phyloP scores from a whole-genome alignment of 2,797 vertebrate species.

The Allobates femoralis region DNA sequence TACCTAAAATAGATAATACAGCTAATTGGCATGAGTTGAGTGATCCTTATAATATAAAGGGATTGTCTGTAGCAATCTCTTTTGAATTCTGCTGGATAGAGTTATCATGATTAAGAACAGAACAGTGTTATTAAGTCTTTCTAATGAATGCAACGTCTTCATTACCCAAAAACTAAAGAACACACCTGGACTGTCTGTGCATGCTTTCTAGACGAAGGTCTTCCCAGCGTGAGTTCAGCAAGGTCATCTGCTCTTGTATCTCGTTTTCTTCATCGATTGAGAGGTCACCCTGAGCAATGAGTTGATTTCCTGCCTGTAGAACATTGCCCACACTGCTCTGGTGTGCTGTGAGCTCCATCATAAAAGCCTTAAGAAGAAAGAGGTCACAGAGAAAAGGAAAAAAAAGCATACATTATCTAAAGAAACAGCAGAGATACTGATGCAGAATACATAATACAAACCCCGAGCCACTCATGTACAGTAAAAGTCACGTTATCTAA shows the following conservation, averaged over 20 bases:
- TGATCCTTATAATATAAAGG: background rate
- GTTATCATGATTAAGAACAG: background rate
- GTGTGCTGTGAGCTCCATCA: slow-evolving; percentile 97
- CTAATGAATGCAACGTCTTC: background rate
- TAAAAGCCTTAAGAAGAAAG: slow-evolving; percentile 80
- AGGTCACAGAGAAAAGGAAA: slow-evolving; percentile 6
- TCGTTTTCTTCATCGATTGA: slow-evolving; percentile 93
- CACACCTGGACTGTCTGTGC: slow-evolving; percentile 94
- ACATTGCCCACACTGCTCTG: slow-evolving; percentile 97
- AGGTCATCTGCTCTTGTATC: slow-evolving; percentile 95
- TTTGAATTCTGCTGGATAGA: background rate
- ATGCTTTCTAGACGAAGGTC: slow-evolving; percentile 91
- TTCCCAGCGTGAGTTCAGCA: slow-evolving; percentile 97
- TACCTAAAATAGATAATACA: background rate
- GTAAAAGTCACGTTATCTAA: background rate
- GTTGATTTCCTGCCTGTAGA: slow-evolving; percentile 93
- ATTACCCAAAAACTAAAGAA: background rate
- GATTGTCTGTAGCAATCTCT: background rate
- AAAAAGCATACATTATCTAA: background rate
- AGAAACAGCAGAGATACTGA: background rate
- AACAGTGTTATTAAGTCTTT: background rate
- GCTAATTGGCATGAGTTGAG: background rate
- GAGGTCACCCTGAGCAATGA: slow-evolving; percentile 91
- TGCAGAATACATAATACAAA: slow-evolving; percentile 24
- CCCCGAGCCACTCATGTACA: background rate